Percentiles rank a stretch among this genome's conserved stretches.
Conservation (phyloP, 2,113 vertebrate species). For the Lepus timidus region DNA sequence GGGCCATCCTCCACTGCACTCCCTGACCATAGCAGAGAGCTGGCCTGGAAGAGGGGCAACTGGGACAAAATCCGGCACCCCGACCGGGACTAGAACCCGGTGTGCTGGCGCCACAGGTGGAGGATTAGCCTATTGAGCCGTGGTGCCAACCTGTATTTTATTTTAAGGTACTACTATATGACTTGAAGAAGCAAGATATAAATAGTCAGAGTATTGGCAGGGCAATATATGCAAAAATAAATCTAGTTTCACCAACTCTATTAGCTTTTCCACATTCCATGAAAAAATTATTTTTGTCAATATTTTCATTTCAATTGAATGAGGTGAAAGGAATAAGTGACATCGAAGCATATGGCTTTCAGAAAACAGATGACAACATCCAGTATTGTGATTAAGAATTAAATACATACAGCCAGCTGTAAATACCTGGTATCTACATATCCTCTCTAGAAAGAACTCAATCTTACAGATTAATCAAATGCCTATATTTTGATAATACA, state of each 20-base stretch:
- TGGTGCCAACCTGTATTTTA: conserved; percentile 20
- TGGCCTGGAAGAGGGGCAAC: too few species aligned
- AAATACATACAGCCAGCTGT: conserved; percentile 74
- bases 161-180: conserved; percentile 29
- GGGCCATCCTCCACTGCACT: too few species aligned
- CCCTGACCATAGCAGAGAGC: too few species aligned
- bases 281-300: conserved; percentile 89
- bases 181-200: conserved; percentile 54
- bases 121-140: too few species aligned
- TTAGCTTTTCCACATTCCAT: conserved; percentile 84
- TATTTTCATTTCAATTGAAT: conserved; percentile 88
- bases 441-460: conserved; percentile 26
- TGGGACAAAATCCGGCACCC: too few species aligned
- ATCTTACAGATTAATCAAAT: conserved; percentile 59
- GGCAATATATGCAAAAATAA: conserved; percentile 71
- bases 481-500: conserved; percentile 50
- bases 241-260: conserved; percentile 74
- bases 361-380: conserved; percentile 85
- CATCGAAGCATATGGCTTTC: conserved; percentile 86
- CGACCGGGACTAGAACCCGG: too few species aligned
- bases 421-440: conserved; percentile 72
- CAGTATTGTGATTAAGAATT: conserved; percentile 84
- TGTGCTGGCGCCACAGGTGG: too few species aligned
- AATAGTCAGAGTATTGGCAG: conserved; percentile 72
- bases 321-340: conserved; percentile 86